Base-by-base conservation (phyloP, 30 jellyfish, hydroid and myxozoan genomes). In the Turritopsis rubra region DNA sequence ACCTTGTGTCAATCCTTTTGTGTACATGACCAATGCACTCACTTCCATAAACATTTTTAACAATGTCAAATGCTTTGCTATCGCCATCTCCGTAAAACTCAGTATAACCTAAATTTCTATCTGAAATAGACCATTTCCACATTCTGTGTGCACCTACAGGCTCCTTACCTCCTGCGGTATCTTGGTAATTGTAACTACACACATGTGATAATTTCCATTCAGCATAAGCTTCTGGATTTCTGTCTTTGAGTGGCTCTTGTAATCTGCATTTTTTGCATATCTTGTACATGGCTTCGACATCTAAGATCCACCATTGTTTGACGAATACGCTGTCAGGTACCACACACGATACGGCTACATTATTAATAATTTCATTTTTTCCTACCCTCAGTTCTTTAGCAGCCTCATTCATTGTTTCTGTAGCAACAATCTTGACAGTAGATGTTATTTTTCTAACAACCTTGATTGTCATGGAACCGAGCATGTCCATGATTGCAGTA, bases 381-480 rank as follows among this genome's bases (percentile, higher is more conserved):
- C n/a, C n/a, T 18, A n/a, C 18, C n/a, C n/a, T 54, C 18, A 54
- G 18, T 54, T 54, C 72, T 54, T n/a, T 54, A 16, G 72, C 72
- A 16, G 72, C 72, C 18, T 54, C 72, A 54, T 54, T n/a, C 72
- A 54, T 54, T 54, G 72, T 54, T 54, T 54, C 72, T n/a, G 18
- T n/a, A 54, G 72, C 72, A 54, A 54, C 72, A 16, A n/a, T 16
- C n/a, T 16, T n/a, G 18, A 54, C n/a, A 16, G 18, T 18, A 16
- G 72, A 54, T 54, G 72, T 54, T n/a, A 54, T 16, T 16, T n/a
- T 16, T 18, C n/a, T n/a, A 54, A 16, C 18, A 54, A 16, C n/a
- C n/a, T n/a, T 54, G n/a, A n/a, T n/a, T n/a, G 72, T 54, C 72
- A 54, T 54, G 18, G 72, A n/a, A 54, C 19, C 19, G 19, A n/a